Evolutionary conservation across 2,888 invertebrate genomes (phyloP).

Genomic region (Leptinotarsa peninsularis): DNA sequence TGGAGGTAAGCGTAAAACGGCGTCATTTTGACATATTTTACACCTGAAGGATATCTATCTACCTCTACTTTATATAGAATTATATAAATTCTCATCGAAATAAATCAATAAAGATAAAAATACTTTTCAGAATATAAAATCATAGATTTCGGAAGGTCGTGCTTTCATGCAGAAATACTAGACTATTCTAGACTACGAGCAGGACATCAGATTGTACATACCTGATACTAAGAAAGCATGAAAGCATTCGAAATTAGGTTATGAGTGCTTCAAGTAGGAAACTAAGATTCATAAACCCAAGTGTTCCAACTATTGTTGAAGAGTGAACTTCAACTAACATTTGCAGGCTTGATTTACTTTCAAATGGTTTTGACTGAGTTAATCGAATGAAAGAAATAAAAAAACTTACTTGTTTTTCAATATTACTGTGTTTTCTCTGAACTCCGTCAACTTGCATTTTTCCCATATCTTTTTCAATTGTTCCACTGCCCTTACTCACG

Average conservation of each 20-base stretch:
- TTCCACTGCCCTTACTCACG: conserved; percentile 49
- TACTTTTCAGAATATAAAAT: not conserved
- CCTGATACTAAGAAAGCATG: conserved; percentile 38
- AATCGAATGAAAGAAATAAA: conserved; percentile 15
- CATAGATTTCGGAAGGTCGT: not conserved
- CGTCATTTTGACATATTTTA: no score
- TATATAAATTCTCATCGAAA: not conserved
- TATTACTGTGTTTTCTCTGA: conserved; percentile 71
- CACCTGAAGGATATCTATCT: no score
- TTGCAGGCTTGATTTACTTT: no score
- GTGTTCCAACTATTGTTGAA: not conserved
- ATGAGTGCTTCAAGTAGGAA: not conserved
- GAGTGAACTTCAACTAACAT: not conserved
- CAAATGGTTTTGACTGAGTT: not conserved
- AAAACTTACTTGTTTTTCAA: conserved; percentile 84
- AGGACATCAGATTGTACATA: conserved; percentile 25
- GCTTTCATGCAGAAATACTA: conserved; percentile 13
- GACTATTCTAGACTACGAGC: not conserved
- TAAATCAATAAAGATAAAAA: not conserved
- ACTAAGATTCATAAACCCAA: not conserved
- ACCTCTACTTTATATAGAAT: no score
- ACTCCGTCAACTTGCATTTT: conserved; percentile 64
- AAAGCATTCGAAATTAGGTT: conserved; percentile 21
- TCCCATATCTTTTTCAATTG: conserved; percentile 50
- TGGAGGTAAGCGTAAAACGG: no score